Evolutionary conservation across 2,113 vertebrate genomes (phyloP), one percentile per base, ranked within the genome.

Genomic region (Epinephelus moara): DNA sequence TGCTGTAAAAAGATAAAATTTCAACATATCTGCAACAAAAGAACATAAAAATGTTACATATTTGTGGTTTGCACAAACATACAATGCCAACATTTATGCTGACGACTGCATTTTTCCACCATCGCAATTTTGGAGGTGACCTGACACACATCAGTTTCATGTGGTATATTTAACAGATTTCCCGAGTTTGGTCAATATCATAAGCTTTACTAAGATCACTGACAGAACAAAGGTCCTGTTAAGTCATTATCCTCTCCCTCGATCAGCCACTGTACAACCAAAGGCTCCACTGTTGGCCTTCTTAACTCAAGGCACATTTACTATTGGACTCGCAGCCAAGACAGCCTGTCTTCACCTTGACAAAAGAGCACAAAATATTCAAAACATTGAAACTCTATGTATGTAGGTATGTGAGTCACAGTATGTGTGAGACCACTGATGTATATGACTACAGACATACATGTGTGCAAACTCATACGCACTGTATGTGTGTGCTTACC

Each of bases 291-390:
- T 72, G 56, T 49, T 75, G 55, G 67, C 68, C 64, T 86, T 78
- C 79, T 72, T 83, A 85, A 87, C 73, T 81, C 81, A 45, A 64
- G 55, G 70, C 82, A 87, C 80, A 89, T 87, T 90, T 84, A 81
- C 67, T 72, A n/a, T 75, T 82, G 63, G 45, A 82, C 68, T 59
- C 2, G 40, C 40, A 74, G 89, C 84, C 87, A 85, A 82, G 78
- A 63, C 76, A 18, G 84, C 49, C 85, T 93, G 90, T 91, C 92
- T 82, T 79, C 90, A 90, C 90, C 88, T 86, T 82, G 82, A 91
- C 62, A 90, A 85, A 87, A 88, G 75, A 76, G 66, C 55, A n/a
- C 17, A 75, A 57, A 66, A 75, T 75, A 87, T 71, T 88, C 76
- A 88, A 91, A 90, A 91, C 79, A 86, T 18, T 72, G 78, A 82